Conservation (phyloP, 1,140 invertebrate species). For the Cydia pomonella region DNA sequence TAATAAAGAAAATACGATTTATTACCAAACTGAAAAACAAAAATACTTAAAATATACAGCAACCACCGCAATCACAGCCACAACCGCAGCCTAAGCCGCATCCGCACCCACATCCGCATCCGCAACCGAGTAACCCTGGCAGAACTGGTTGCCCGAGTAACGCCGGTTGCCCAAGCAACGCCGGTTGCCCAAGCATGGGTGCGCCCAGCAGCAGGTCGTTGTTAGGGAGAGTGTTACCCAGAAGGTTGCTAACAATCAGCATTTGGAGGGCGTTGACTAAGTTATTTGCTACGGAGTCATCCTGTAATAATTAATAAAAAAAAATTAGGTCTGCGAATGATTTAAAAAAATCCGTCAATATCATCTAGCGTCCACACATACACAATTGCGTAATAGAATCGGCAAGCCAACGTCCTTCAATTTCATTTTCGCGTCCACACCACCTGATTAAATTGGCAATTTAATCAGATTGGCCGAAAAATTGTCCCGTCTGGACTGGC, state of each 20-base stretch:
- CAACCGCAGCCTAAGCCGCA: not conserved
- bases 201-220: not conserved
- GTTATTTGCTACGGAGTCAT: slow-evolving; percentile 65
- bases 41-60: not conserved
- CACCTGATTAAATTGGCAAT: too few relatives aligned
- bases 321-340: too few relatives aligned
- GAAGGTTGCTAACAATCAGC: slow-evolving; percentile 65
- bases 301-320: slow-evolving; percentile 38
- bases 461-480: too few relatives aligned
- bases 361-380: too few relatives aligned
- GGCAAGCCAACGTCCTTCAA: too few relatives aligned
- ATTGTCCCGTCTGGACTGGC: too few relatives aligned
- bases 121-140: not conserved
- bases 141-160: not conserved
- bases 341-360: not conserved
- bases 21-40: not conserved
- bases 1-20: not conserved
- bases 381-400: not conserved
- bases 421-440: too few relatives aligned
- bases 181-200: not conserved
- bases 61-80: not conserved
- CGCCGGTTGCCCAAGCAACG: not conserved
- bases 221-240: slow-evolving; percentile 56
- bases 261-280: slow-evolving; percentile 65
- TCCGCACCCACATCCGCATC: not conserved